These are phyloP conservation scores for Drosophila micromelanica DNA, from an alignment of 1,140 invertebrate genomes.

Conservation along the genomic window DNA sequence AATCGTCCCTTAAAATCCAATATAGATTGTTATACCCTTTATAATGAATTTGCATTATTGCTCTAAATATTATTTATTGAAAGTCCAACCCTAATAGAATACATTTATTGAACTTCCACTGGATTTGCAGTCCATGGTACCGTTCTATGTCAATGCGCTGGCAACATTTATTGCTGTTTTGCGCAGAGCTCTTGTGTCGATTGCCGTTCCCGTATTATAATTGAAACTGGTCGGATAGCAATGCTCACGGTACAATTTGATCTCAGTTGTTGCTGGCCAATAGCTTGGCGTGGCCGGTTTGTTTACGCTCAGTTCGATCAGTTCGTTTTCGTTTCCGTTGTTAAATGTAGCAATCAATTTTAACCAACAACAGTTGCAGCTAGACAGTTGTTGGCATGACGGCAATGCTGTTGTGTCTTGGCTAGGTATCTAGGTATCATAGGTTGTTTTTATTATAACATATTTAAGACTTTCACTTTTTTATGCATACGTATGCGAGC, in stretches of 20 bases:
- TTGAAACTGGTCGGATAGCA: constrained; percentile 66
- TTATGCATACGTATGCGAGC: constrained; percentile 11
- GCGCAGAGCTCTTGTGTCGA: constrained; percentile 59
- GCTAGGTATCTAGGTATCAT: constrained; percentile 49
- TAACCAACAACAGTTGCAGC: constrained; percentile 49
- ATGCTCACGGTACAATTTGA: no score
- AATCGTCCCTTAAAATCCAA: no score
- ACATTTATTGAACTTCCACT: constrained; percentile 55
- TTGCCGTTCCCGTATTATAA: constrained; percentile 57
- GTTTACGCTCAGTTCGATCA: constrained; percentile 14
- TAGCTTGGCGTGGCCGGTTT: constrained; percentile 54
- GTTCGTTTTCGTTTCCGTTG: constrained; percentile 61
- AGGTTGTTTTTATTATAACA: constrained; percentile 61
- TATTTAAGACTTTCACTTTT: constrained; percentile 76
- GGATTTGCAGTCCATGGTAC: constrained; percentile 11
- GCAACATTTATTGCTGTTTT: no score
- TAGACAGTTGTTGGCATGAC: constrained; percentile 7
- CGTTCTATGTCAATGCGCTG: constrained; percentile 25
- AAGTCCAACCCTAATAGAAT: neutral
- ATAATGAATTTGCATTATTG: no score
- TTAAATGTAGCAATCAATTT: constrained; percentile 76
- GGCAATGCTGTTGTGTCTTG: constrained; percentile 3
- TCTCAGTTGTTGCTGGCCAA: constrained; percentile 21
- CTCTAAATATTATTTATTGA: neutral
- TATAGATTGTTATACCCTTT: no score